phyloP scores from a whole-genome alignment of 2,888 invertebrate species.

The Drosophila mimica region DNA sequence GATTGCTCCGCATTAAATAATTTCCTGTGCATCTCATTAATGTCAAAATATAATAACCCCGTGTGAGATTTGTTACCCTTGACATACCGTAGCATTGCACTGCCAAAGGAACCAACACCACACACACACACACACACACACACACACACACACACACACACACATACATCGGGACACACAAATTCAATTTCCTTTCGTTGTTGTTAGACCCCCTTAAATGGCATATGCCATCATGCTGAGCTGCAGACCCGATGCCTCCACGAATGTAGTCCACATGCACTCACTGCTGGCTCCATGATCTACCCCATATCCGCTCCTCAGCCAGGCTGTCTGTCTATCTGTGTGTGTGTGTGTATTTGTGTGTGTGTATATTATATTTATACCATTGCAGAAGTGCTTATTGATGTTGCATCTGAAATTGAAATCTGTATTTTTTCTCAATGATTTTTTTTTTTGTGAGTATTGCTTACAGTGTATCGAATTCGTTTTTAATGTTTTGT shows the following conservation, averaged over 20 bases:
- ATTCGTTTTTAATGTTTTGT: constrained; percentile 48
- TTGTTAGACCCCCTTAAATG: constrained; percentile 44
- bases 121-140: constrained; percentile 3
- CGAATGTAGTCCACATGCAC: constrained; percentile 17
- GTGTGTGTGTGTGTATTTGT: constrained; percentile 25
- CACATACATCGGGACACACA: constrained; percentile 31
- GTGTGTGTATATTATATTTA: constrained; percentile 71
- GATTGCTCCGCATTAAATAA: constrained; percentile 16
- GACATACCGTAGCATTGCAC: constrained; percentile 1
- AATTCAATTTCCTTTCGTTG: constrained; percentile 76
- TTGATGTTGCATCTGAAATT: constrained; percentile 81
- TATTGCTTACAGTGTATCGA: constrained; percentile 40
- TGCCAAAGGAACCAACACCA: constrained; percentile 9
- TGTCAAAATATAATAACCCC: constrained; percentile 27
- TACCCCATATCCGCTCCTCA: background rate
- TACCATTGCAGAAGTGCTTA: constrained; percentile 76
- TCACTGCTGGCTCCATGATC: constrained; percentile 29
- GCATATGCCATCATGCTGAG: constrained; percentile 39
- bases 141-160: constrained; percentile 19
- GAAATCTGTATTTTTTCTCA: constrained; percentile 63
- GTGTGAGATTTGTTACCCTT: constrained; percentile 13
- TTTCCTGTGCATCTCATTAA: constrained; percentile 39
- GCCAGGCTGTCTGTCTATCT: background rate
- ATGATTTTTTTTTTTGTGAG: background rate
- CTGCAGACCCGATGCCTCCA: constrained; percentile 26